These are phyloP conservation scores for Acanthosepion esculentum DNA, from an alignment of 2,888 invertebrate species.

Conservation along the genomic window DNA sequence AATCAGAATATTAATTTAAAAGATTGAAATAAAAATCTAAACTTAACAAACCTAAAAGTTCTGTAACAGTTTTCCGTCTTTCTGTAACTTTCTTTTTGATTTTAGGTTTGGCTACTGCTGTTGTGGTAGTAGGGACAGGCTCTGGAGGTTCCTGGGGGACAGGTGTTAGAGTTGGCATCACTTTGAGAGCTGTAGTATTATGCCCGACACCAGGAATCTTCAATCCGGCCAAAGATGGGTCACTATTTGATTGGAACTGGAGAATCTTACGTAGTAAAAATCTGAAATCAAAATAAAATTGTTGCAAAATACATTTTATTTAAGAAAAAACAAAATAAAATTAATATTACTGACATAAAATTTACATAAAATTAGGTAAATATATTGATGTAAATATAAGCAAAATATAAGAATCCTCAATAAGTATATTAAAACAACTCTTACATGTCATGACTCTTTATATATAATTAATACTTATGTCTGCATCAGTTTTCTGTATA, in stretches of 20 bases:
- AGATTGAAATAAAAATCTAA: not conserved
- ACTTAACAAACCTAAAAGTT: slow-evolving; percentile 55
- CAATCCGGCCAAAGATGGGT: slow-evolving; percentile 54
- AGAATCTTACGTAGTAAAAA: slow-evolving; percentile 84
- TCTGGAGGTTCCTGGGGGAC: slow-evolving; percentile 50
- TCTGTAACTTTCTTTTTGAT: slow-evolving; percentile 59
- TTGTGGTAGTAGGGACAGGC: slow-evolving; percentile 42
- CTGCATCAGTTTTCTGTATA: no score
- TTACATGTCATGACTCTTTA: no score
- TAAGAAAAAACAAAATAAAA: not conserved
- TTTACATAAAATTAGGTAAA: no score
- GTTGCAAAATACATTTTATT: not conserved
- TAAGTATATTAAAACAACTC: no score
- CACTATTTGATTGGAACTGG: slow-evolving; percentile 72
- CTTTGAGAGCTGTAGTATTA: slow-evolving; percentile 50
- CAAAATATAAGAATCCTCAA: no score
- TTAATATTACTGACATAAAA: no score
- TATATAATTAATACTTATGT: no score
- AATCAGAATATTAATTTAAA: not conserved
- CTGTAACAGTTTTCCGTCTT: slow-evolving; percentile 56
- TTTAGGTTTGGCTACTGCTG: slow-evolving; percentile 54
- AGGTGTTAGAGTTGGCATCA: slow-evolving; percentile 49
- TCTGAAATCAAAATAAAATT: slow-evolving; percentile 69
- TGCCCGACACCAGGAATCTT: slow-evolving; percentile 48
- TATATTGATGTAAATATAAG: no score